phyloP scores from a whole-genome alignment of 2,797 vertebrate genomes.

The Gymnoscopelus braueri region DNA sequence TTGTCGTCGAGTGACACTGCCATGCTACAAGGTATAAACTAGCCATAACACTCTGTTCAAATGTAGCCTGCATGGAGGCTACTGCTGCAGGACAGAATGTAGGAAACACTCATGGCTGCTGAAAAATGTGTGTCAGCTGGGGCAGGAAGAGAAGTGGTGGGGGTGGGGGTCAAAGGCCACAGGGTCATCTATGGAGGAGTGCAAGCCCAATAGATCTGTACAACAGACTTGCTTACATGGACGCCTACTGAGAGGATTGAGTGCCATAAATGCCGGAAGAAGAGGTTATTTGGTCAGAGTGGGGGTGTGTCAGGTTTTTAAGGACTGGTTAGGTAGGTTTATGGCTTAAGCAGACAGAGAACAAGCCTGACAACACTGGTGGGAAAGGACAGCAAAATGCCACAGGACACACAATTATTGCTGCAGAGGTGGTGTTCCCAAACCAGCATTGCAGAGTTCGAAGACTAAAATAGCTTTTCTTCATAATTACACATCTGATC shows the following conservation, averaged over 20 bases:
- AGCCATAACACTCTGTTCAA: not conserved
- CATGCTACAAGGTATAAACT: no score
- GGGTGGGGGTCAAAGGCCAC: conserved; percentile 50
- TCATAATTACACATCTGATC: conserved; percentile 26
- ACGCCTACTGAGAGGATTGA: conserved; percentile 51
- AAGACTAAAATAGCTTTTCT: conserved; percentile 18
- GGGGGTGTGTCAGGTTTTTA: conserved; percentile 62
- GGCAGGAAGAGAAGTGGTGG: conserved; percentile 30
- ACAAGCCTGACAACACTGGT: conserved; percentile 43
- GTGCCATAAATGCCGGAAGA: conserved; percentile 59
- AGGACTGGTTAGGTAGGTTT: conserved; percentile 74
- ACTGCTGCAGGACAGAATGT: not conserved
- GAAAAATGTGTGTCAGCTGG: conserved; percentile 22
- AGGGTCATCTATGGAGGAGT: conserved; percentile 18
- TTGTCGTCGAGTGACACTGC: no score
- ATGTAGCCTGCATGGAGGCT: not conserved
- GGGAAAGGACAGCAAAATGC: conserved; percentile 34
- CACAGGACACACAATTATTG: conserved; percentile 3
- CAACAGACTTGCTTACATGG: conserved; percentile 30
- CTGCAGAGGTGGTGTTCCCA: conserved; percentile 11
- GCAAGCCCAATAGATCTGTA: conserved; percentile 24
- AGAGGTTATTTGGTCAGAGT: conserved; percentile 46
- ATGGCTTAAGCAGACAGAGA: conserved; percentile 51
- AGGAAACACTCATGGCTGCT: conserved; percentile 15
- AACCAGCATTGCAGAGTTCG: conserved; percentile 7